Percentiles rank a stretch among this genome's conserved stretches.
Evolutionary conservation across 2,888 invertebrate species (phyloP).

Genomic region (Idaea aversata): DNA sequence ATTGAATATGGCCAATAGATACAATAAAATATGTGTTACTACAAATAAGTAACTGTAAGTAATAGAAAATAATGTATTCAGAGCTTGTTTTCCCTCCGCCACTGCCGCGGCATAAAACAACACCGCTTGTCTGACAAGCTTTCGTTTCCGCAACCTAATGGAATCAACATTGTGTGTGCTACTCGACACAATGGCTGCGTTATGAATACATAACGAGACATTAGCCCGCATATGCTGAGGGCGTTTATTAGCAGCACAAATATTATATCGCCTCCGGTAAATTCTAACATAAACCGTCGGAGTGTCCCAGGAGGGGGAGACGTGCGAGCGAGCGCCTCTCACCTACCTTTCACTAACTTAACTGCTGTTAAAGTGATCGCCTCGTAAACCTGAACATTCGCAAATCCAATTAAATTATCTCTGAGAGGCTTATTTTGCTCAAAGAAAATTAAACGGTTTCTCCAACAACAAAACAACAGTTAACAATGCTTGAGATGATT

Average conservation of each 20-base stretch:
- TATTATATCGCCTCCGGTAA: slow-evolving; percentile 47
- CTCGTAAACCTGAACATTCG: slow-evolving; percentile 49
- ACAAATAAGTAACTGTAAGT: slow-evolving; percentile 7
- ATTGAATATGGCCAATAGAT: not conserved
- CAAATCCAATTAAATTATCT: slow-evolving; percentile 52
- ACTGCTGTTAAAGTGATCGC: slow-evolving; percentile 54
- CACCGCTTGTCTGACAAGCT: slow-evolving; percentile 52
- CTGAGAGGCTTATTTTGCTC: slow-evolving; percentile 46
- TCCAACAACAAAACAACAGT: slow-evolving; percentile 13
- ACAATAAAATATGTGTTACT: slow-evolving; percentile 8
- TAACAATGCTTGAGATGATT: slow-evolving; percentile 12
- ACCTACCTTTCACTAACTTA: slow-evolving; percentile 27
- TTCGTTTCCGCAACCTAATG: slow-evolving; percentile 67
- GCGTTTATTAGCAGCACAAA: slow-evolving; percentile 65
- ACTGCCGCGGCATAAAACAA: slow-evolving; percentile 42
- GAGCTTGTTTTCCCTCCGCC: slow-evolving; percentile 31
- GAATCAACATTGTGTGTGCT: slow-evolving; percentile 62
- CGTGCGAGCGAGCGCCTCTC: slow-evolving; percentile 7
- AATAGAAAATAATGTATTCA: slow-evolving; percentile 34
- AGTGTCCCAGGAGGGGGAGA: slow-evolving; percentile 24
- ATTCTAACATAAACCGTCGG: slow-evolving; percentile 36
- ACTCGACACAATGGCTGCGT: slow-evolving; percentile 64
- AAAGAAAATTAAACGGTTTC: slow-evolving; percentile 37
- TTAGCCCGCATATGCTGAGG: slow-evolving; percentile 62
- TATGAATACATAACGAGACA: slow-evolving; percentile 72